Evolutionary conservation across 2,113 vertebrate genomes (phyloP).

Genomic region (Rhinoderma darwinii): DNA sequence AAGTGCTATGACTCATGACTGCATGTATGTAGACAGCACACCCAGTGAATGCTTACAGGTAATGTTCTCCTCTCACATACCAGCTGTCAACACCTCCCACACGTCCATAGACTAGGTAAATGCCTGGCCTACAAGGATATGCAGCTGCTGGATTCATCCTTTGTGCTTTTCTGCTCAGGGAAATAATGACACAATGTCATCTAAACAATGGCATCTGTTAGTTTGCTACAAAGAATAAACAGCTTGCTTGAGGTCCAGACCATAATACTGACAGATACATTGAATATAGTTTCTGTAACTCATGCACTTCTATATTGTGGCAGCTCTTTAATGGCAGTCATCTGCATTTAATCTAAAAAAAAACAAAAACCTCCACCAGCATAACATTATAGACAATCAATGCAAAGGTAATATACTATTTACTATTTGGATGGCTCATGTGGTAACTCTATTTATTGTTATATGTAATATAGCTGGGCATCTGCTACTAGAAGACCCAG

Average conservation of each 20-base stretch:
- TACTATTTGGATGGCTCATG: not conserved
- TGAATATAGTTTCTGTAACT: slow-evolving; percentile 35
- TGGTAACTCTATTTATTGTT: not conserved
- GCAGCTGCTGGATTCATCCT: slow-evolving; percentile 64
- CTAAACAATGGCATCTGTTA: slow-evolving; percentile 57
- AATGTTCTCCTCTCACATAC: slow-evolving; percentile 54
- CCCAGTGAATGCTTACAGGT: slow-evolving; percentile 42
- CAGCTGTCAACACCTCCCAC: slow-evolving; percentile 64
- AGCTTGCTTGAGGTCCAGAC: slow-evolving; percentile 57
- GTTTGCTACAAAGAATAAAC: slow-evolving; percentile 56
- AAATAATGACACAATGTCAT: slow-evolving; percentile 61
- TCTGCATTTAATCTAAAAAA: slow-evolving; percentile 8
- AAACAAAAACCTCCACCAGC: not conserved
- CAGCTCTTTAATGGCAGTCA: slow-evolving; percentile 47
- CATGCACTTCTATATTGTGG: slow-evolving; percentile 60
- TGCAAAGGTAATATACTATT: not conserved
- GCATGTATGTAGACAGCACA: not conserved
- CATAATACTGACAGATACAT: slow-evolving; percentile 51
- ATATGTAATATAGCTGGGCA: not conserved
- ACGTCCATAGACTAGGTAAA: slow-evolving; percentile 58
- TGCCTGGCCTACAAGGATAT: slow-evolving; percentile 44
- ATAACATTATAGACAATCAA: not conserved
- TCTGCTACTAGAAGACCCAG: too few species aligned
- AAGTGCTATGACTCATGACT: slow-evolving; percentile 5
- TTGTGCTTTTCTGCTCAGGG: slow-evolving; percentile 60